Base-by-base conservation (phyloP, 2,797 vertebrate species). In the Hippopotamyrus pictus region DNA sequence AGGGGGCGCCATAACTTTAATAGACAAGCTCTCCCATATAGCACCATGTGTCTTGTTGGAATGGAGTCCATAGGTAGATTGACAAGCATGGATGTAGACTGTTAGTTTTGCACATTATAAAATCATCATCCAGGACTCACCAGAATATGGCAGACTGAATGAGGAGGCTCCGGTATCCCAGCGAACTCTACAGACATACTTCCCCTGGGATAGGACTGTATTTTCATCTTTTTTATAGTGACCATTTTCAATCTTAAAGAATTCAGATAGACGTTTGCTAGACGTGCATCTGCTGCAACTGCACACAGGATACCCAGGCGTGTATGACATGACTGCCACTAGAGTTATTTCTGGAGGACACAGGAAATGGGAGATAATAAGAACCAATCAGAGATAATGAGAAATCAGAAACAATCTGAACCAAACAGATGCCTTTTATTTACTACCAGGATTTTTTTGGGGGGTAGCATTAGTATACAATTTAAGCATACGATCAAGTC, bases 161-260 rank as follows among this genome's bases (percentile, higher is more conserved):
- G 22, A 5, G 22, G 93, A 90, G 48, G 73, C 89, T 37, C 48
- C 82, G 0, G 5, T 0, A 0, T 0, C 0, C 87, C 89, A 91
- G 29, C 89, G 2, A 1, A 0, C 90, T 88, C 59, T 69, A 25
- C 94, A 95, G 7, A 33, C 86, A 14, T 93, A 94, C 2, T 0
- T 4, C 2, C 93, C 93, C 0, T 0, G 0, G 0, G 3, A 0
- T 0, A 0, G 0, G 0, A 0, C 44, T 8, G 2, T 41, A 5
- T 0, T 8, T 1, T 6, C 0, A n/a, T 0, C 0, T 37, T 33
- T 14, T 62, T 11, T n/a, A 33, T 0, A 0, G 19, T n/a, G 0
- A 50, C 0, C 5, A 0, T 0, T 1, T 0, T 33, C 29, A 33
- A 33, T 33, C 29, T 33, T 33, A 33, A 33, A 33, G 29, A 33